phyloP scores from a whole-genome alignment of 2,888 invertebrate genomes.

The Athetis lepigone region DNA sequence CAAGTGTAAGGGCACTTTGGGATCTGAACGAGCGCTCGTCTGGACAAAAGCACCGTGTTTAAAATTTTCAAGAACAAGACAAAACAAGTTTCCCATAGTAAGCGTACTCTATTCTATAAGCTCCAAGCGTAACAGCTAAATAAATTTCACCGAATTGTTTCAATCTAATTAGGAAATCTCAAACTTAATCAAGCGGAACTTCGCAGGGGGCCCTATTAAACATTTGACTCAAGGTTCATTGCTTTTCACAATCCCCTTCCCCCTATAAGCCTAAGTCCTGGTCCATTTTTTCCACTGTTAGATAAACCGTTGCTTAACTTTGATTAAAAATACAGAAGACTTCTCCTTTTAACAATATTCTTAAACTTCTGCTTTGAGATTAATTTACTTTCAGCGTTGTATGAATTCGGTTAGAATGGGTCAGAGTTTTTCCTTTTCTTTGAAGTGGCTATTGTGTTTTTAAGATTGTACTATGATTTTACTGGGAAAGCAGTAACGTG shows the following conservation, averaged over 20 bases:
- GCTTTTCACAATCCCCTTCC: conserved; percentile 43
- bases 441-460: too few species aligned
- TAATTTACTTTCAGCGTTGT: conserved; percentile 11
- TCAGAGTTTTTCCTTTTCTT: too few species aligned
- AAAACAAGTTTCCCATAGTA: too few species aligned
- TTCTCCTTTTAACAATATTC: conserved; percentile 26
- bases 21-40: too few species aligned
- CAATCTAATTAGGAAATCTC: conserved; percentile 61
- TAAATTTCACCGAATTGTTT: conserved; percentile 51
- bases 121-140: conserved; percentile 33
- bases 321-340: conserved; percentile 45
- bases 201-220: conserved; percentile 49
- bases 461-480: too few species aligned
- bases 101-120: not conserved
- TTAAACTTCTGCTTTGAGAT: conserved; percentile 20
- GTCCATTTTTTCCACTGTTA: conserved; percentile 19
- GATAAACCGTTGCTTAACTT: conserved; percentile 39
- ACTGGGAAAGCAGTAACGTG: too few species aligned
- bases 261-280: conserved; percentile 35
- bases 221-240: conserved; percentile 55
- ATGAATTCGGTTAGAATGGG: not conserved
- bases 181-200: conserved; percentile 60
- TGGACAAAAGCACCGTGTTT: too few species aligned
- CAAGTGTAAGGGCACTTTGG: too few species aligned
- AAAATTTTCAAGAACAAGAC: too few species aligned